These are phyloP conservation scores for Mionectes olivaceus DNA, from an alignment of 2,797 vertebrate species.

Conservation along the genomic window DNA sequence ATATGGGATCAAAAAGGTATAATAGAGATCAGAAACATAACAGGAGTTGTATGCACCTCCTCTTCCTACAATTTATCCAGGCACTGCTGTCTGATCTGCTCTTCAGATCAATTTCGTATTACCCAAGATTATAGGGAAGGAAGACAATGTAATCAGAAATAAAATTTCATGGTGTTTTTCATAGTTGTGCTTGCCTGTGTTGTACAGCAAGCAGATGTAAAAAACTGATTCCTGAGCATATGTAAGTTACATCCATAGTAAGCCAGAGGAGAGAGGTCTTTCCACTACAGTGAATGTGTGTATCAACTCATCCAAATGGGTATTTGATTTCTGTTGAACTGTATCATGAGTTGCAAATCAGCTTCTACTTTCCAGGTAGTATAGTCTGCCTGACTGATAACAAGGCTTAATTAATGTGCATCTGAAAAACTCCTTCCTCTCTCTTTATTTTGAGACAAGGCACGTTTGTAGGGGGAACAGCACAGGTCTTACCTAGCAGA, in stretches of 20 bases:
- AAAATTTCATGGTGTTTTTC: slow-evolving; percentile 63
- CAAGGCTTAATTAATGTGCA: slow-evolving; percentile 63
- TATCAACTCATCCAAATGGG: slow-evolving; percentile 67
- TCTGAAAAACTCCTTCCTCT: slow-evolving; percentile 63
- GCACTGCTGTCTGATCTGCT: slow-evolving; percentile 47
- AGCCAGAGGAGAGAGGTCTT: slow-evolving; percentile 66
- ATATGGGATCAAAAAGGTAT: neutral
- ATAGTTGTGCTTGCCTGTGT: slow-evolving; percentile 51
- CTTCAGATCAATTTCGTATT: slow-evolving; percentile 59
- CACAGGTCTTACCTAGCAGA: slow-evolving; percentile 1
- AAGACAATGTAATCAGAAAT: slow-evolving; percentile 47
- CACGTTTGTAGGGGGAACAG: neutral
- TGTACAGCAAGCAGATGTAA: slow-evolving; percentile 59
- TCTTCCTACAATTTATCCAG: slow-evolving; percentile 6
- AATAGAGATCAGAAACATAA: neutral
- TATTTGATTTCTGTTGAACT: slow-evolving; percentile 73
- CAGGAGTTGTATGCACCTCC: neutral
- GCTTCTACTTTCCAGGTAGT: slow-evolving; percentile 63
- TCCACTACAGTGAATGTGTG: slow-evolving; percentile 62
- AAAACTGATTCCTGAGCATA: slow-evolving; percentile 51
- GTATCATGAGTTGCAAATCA: slow-evolving; percentile 69
- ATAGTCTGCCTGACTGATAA: slow-evolving; percentile 65
- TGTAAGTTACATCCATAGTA: slow-evolving; percentile 58
- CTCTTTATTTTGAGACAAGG: slow-evolving; percentile 31
- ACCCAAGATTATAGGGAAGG: slow-evolving; percentile 13